Base-by-base conservation (phyloP, 2,888 invertebrate species). In the Quadroppia sp. region DNA sequence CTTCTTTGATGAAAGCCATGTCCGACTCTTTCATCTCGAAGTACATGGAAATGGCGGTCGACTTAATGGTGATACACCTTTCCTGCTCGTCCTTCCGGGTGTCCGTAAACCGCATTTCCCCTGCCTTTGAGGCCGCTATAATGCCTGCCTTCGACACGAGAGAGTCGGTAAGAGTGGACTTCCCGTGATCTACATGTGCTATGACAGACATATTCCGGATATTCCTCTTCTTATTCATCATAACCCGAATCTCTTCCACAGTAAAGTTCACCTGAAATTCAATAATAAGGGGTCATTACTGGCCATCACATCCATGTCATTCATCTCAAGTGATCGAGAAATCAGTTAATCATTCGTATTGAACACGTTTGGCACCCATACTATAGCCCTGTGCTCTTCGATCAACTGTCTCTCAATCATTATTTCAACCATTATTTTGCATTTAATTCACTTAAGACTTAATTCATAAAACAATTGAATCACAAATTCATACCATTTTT, bases 171-270 rank as follows among this genome's bases (percentile, higher is more conserved):
- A 99, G 85, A 75, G 99, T 99, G 79, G 99, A 98, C 86, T 99
- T 98, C 83, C 99, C 99, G 85, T 99, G 99, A 87, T 99, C 99
- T 80, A 99, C 99, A 86, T 99, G 99, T 81, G 99, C 99, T 84
- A 99, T 99, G 86, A 99, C 99, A 83, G 98, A 99, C 98, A 99
- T 99, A 87, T 99, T 99, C 84, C 99, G 90, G 87, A 99, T 99
- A 85, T 99, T 99, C 87, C 88, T 88, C 88, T 98, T 98, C 86
- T 94, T 94, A 92, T 99, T 98, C 99, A 99, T 99, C 90, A 99
- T 94, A 84, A 82, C 87, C 86, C 99, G 93, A 88, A 99, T 98
- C 88, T 99, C 96, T 88, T 98, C 98, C 86, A 99, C 94, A 79
- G 98, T 99, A 86, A 99, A 99, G 90, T 99, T 99, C 89, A 99